Evolutionary conservation across 2,888 invertebrate species (phyloP).

Genomic region (Dryococelus australis): DNA sequence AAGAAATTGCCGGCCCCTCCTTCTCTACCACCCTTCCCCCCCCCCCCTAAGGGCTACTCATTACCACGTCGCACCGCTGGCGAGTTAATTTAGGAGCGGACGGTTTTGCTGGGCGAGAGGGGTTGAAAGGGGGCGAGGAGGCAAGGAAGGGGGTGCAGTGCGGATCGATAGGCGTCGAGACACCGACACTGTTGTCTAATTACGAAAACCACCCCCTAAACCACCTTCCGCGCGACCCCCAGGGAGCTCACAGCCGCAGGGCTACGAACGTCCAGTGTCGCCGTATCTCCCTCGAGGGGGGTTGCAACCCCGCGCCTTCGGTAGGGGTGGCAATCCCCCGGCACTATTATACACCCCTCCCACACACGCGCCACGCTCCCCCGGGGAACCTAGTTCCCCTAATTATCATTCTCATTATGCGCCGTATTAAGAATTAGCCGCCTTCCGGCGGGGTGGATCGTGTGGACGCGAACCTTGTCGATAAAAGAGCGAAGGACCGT

Average conservation of each 20-base stretch:
- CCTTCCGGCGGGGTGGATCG: too few relatives aligned
- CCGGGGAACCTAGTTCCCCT: not conserved
- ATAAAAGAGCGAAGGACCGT: too few relatives aligned
- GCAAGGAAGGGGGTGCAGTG: not conserved
- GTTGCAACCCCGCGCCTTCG: not conserved
- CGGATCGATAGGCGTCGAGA: conserved; percentile 9
- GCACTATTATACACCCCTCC: not conserved
- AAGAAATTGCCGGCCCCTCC: not conserved
- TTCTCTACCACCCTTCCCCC: too few relatives aligned
- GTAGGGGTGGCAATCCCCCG: too few relatives aligned
- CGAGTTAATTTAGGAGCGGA: not conserved
- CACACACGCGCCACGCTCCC: not conserved
- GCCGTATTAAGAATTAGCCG: not conserved
- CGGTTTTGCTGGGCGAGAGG: not conserved
- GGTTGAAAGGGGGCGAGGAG: not conserved
- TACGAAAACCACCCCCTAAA: not conserved
- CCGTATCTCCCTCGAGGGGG: not conserved
- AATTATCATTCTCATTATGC: conserved; percentile 16
- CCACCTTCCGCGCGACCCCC: not conserved
- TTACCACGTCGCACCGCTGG: not conserved
- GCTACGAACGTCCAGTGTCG: not conserved
- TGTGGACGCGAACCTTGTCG: too few relatives aligned
- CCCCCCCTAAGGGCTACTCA: not conserved
- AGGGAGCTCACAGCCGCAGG: not conserved
- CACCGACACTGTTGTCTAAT: conserved; percentile 1